Conservation (phyloP, 1,140 invertebrate species). For the Venustaconcha ellipsiformis region DNA sequence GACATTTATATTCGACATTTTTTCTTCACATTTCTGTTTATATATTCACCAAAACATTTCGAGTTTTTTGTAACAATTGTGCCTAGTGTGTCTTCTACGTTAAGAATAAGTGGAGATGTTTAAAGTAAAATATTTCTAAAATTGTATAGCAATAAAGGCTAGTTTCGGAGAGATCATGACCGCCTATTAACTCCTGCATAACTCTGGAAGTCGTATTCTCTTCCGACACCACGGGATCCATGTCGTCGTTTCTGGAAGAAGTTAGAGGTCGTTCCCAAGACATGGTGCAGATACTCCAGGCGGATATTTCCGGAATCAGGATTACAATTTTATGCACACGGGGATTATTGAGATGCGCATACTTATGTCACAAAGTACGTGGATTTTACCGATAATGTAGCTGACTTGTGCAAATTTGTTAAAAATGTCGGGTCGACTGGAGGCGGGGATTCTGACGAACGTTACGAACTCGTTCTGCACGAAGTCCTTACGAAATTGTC, state of each 20-base stretch:
- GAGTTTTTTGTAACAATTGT: too few species aligned
- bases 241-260: conserved; percentile 43
- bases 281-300: conserved; percentile 53
- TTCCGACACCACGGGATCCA: conserved; percentile 61
- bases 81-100: too few species aligned
- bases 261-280: conserved; percentile 46
- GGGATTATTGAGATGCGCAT: conserved; percentile 49
- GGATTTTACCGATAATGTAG: conserved; percentile 33
- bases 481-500: conserved; percentile 44
- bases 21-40: too few species aligned
- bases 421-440: conserved; percentile 26
- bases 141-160: too few species aligned
- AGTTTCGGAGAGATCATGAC: too few species aligned
- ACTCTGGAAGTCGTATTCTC: conserved; percentile 56
- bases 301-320: conserved; percentile 51
- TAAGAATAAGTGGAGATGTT: too few species aligned
- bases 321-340: conserved; percentile 53
- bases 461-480: conserved; percentile 57
- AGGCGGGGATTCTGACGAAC: conserved; percentile 48
- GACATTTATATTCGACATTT: too few species aligned
- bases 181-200: background rate
- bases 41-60: too few species aligned
- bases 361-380: conserved; percentile 44
- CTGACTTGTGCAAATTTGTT: conserved; percentile 33
- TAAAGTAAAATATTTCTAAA: too few species aligned